phyloP scores from a whole-genome alignment of 2,888 invertebrate species.

The Leucophenga montana region DNA sequence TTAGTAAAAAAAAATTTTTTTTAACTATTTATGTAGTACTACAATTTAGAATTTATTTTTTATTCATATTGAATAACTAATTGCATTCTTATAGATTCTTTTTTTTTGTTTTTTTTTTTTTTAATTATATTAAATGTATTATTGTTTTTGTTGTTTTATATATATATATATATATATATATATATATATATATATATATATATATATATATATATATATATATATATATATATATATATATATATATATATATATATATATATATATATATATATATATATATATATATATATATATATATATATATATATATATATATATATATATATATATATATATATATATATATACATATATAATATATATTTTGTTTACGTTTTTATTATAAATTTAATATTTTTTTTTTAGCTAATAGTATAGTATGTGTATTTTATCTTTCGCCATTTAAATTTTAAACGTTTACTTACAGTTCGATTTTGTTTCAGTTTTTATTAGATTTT shows the following conservation, averaged over 20 bases:
- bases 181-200: too few relatives aligned
- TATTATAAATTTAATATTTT: conserved; percentile 8
- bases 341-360: not conserved
- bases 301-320: not conserved
- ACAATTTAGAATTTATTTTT: conserved; percentile 14
- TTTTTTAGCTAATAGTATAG: conserved; percentile 1
- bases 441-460: not conserved
- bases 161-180: not conserved
- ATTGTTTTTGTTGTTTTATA: not conserved
- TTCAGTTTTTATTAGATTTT: too few relatives aligned
- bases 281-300: not conserved
- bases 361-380: not conserved
- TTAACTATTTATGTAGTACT: conserved; percentile 8
- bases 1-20: not conserved
- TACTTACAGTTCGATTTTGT: conserved; percentile 1
- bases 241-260: not conserved
- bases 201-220: too few relatives aligned
- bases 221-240: too few relatives aligned
- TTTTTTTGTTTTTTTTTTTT: not conserved
- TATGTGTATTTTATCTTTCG: not conserved
- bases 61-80: conserved; percentile 8
- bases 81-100: conserved; percentile 17
- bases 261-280: not conserved
- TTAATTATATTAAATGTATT: too few relatives aligned
- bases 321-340: not conserved